Evolutionary conservation across 2,113 vertebrate species (phyloP).

Genomic region (Rhynchomys soricoides): DNA sequence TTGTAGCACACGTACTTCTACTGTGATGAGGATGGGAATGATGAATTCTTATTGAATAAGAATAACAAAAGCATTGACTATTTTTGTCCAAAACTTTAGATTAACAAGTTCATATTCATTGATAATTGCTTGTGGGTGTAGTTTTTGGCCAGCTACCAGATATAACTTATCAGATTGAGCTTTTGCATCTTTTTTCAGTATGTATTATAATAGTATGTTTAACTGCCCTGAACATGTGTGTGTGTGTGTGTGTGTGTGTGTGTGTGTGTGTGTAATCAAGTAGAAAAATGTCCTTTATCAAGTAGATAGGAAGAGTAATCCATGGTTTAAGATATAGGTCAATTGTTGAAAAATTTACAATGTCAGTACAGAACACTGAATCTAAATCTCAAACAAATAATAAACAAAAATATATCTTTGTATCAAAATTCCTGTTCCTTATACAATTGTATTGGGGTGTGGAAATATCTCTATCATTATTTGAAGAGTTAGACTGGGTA

Average conservation of each 20-base stretch:
- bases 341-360: not conserved
- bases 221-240: not conserved
- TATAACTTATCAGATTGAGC: not conserved
- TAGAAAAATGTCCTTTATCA: not conserved
- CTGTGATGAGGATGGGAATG: not conserved
- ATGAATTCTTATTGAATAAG: not conserved
- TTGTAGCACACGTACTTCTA: not conserved
- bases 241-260: not conserved
- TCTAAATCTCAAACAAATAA: not conserved
- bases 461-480: not conserved
- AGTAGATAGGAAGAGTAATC: not conserved
- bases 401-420: not conserved
- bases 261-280: not conserved
- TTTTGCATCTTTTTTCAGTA: not conserved
- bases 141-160: not conserved
- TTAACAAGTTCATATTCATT: slow-evolving; percentile 8
- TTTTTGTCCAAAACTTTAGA: slow-evolving; percentile 44
- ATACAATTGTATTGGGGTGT: fast-evolving
- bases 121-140: not conserved
- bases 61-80: not conserved
- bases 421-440: not conserved
- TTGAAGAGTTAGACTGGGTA: not conserved
- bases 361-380: not conserved
- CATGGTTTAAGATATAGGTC: not conserved
- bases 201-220: not conserved